Evolutionary conservation across 2,888 invertebrate species (phyloP).

Genomic region (Drosophila pseudotakahashii): DNA sequence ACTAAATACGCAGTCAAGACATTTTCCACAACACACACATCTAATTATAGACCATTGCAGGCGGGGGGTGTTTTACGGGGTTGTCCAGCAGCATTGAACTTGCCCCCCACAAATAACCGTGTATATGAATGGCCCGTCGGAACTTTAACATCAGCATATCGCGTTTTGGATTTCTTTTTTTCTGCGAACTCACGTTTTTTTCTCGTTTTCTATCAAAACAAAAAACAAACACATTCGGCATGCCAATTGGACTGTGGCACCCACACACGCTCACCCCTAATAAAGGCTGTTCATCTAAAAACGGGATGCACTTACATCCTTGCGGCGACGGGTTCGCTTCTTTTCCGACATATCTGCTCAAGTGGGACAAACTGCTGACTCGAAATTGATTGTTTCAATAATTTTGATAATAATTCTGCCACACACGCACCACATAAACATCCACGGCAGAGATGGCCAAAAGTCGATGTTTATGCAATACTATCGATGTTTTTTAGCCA

Average conservation of each 20-base stretch:
- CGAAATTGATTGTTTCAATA: slow-evolving; percentile 49
- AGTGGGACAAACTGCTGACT: slow-evolving; percentile 17
- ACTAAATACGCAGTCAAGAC: slow-evolving; percentile 5
- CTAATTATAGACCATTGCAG: slow-evolving; percentile 56
- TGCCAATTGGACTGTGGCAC: slow-evolving; percentile 61
- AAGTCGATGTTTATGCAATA: background rate
- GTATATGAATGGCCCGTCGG: background rate
- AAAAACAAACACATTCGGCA: slow-evolving; percentile 58
- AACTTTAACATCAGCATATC: slow-evolving; percentile 17
- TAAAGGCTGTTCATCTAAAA: background rate
- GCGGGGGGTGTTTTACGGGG: slow-evolving; percentile 37
- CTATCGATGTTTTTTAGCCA: background rate
- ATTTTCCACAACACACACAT: slow-evolving; percentile 11
- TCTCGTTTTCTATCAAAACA: slow-evolving; percentile 41
- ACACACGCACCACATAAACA: slow-evolving; percentile 61
- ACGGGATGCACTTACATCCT: slow-evolving; percentile 81
- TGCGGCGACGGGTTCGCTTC: slow-evolving; percentile 83
- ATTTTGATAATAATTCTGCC: slow-evolving; percentile 54
- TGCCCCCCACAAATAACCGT: slow-evolving; percentile 40
- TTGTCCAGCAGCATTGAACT: slow-evolving; percentile 35
- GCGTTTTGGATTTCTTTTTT: background rate
- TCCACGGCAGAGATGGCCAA: slow-evolving; percentile 1
- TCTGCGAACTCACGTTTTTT: slow-evolving; percentile 20
- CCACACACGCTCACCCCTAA: slow-evolving; percentile 14
- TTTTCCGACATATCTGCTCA: slow-evolving; percentile 82